Evolutionary conservation across 2,888 invertebrate genomes (phyloP).

Genomic region (Plebejus argus): DNA sequence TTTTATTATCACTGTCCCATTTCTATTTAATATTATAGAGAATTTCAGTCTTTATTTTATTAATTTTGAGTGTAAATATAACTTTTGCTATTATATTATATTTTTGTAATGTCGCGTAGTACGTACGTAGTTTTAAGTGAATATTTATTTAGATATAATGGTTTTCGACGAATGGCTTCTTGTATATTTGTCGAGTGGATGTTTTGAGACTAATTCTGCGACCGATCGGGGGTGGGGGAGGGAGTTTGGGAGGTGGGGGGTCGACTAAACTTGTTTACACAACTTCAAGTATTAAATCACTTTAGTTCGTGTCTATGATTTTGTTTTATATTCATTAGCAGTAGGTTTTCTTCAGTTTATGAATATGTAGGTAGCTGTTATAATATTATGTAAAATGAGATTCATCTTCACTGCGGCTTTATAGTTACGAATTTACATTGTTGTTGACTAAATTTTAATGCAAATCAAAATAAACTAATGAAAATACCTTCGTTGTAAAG

Average conservation of each 20-base stretch:
- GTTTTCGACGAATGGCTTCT: constrained; percentile 43
- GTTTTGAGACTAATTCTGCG: constrained; percentile 55
- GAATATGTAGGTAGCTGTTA: neutral
- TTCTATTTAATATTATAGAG: neutral
- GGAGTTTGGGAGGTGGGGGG: constrained; percentile 52
- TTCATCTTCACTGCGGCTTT: no score
- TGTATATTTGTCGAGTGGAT: constrained; percentile 48
- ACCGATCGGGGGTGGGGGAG: constrained; percentile 50
- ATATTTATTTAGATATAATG: constrained; percentile 48
- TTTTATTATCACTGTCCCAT: neutral
- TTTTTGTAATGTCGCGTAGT: neutral
- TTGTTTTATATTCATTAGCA: constrained; percentile 40
- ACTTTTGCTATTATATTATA: neutral
- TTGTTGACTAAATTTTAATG: no score
- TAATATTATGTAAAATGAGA: neutral
- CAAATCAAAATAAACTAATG: no score
- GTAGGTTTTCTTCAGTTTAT: neutral
- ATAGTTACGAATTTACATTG: no score
- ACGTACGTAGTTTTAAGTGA: constrained; percentile 41
- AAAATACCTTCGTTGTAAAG: no score
- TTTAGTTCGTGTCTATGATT: constrained; percentile 58
- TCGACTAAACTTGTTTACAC: constrained; percentile 73
- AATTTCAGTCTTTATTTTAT: neutral
- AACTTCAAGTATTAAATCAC: constrained; percentile 75
- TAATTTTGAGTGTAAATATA: neutral